Base-by-base conservation (phyloP, 2,888 invertebrate genomes). In the Acronicta alni region DNA sequence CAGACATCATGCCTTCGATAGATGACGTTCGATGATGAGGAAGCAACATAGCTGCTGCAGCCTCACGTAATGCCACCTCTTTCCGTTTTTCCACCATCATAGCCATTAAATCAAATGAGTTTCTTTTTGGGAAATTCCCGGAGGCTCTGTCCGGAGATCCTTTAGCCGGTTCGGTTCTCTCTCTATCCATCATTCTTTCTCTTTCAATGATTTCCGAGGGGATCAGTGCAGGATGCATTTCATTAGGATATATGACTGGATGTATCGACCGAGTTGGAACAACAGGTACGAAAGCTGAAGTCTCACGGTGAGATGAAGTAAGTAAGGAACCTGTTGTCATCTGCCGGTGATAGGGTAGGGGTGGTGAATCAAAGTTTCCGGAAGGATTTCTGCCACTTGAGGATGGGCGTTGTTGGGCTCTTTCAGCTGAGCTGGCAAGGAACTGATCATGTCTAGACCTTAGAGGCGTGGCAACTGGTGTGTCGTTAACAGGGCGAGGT, bases 41-140 rank as follows among this genome's bases (percentile, higher is more conserved):
- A 68, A 97, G 85, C 74, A 97, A 94, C 94, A 97, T 96, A 59
- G 95, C 94, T 0, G 96, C 97, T 0, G 96, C 97, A 42, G 96
- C 97, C 82, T 97, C 97, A 16, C 97, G 92, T 48, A 97, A 87
- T 0, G 97, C 97, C 51, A 97, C 91, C 82, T 98, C 98, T 86
- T 98, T 98, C 58, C 97, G 94, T 84, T 98, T 98, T 83, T 98
- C 98, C 3, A 97, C 97, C 97, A 98, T 97, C 96, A 98, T 97
- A 38, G 97, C 97, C 95, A 97, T 97, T 75, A 98, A 95, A 84
- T 97, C 97, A 81, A 97, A 97, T 1, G 97, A 95, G 68, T 92
- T 94, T 68, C 94, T 87, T 67, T 94, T 94, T 15, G 88, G 82
- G 56, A 91, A 94, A 64, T 82, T 92, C 6, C 88, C 89, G 12